Evolutionary conservation across 2,888 invertebrate genomes (phyloP), one percentile per base, ranked within the genome.

Genomic region (Eilema depressum): DNA sequence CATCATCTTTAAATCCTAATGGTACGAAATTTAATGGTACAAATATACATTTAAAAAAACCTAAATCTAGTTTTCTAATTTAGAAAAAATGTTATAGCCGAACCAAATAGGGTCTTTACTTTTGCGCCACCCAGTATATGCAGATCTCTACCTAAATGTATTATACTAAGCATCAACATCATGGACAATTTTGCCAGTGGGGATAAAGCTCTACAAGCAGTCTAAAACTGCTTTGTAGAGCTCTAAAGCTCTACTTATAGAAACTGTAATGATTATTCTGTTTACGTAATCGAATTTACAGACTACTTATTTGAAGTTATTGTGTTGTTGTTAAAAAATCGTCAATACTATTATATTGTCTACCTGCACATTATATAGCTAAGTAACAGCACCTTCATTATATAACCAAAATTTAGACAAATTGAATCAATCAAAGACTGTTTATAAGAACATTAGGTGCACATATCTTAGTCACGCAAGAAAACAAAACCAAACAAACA

Each of bases 401-500:
- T 61, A 53, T 53, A 70, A 70, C 14, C 61, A 65, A 65, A 59
- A 61, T 26, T 59, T 28, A 64, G 12, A 61, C 67, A 59, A 63
- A 23, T 59, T 20, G 60, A 65, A 61, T 70, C 69, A 70, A 70
- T 70, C 60, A 61, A 17, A 66, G 23, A n/a, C 63, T 61, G n/a
- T 69, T 60, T 61, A 61, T 61, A 66, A 66, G 7, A 33, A 37
- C 66, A 66, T 57, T 30, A 56, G 57, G 25, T 66, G 66, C 66
- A 53, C 57, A 28, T 41, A 57, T 37, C 33, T 66, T 37, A 66
- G 66, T 66, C 66, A 66, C 65, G 60, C 60, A 66, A 47, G 12
- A 26, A n/a, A 66, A 66, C 41, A 66, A 60, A 23, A 33, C 59
- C 66, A 75, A 75, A 70, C 75, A 82, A 82, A 70, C 23, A 53